A percentile compares a stretch with the other conserved stretches of the same genome.
phyloP scores from a whole-genome alignment of 2,888 invertebrate species.

The Antitype chi region DNA sequence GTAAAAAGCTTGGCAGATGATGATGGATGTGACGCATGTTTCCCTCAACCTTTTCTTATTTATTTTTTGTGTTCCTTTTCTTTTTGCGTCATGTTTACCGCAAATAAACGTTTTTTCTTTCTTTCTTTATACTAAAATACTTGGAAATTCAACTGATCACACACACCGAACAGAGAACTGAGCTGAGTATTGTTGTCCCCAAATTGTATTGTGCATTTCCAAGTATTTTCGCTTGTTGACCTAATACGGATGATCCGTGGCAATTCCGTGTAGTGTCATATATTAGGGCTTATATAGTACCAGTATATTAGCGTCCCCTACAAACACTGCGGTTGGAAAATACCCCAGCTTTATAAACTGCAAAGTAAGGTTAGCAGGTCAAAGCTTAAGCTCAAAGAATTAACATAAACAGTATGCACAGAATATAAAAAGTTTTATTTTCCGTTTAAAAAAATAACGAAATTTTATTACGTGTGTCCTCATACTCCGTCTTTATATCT shows the following conservation, averaged over 20 bases:
- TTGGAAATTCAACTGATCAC: background rate
- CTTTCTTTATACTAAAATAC: too few species aligned
- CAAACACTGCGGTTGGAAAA: constrained; percentile 49
- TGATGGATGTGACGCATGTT: too few species aligned
- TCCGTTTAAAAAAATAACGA: background rate
- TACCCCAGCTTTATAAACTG: constrained; percentile 53
- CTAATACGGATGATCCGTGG: background rate
- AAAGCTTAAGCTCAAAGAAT: constrained; percentile 57
- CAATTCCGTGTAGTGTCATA: constrained; percentile 4
- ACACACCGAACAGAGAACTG: background rate
- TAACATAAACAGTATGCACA: constrained; percentile 49
- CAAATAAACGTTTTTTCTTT: too few species aligned
- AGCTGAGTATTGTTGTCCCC: background rate
- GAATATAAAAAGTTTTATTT: constrained; percentile 41
- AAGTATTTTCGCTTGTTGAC: background rate
- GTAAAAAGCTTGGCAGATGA: too few species aligned
- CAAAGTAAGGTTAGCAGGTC: constrained; percentile 53
- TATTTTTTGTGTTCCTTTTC: too few species aligned
- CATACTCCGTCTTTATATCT: background rate
- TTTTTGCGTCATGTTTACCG: too few species aligned
- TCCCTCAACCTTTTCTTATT: too few species aligned
- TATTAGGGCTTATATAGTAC: constrained; percentile 1
- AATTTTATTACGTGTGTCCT: background rate
- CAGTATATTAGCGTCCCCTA: constrained; percentile 25
- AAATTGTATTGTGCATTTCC: background rate